phyloP scores from a whole-genome alignment of 2,888 invertebrate genomes.

The Platycheirus albimanus region DNA sequence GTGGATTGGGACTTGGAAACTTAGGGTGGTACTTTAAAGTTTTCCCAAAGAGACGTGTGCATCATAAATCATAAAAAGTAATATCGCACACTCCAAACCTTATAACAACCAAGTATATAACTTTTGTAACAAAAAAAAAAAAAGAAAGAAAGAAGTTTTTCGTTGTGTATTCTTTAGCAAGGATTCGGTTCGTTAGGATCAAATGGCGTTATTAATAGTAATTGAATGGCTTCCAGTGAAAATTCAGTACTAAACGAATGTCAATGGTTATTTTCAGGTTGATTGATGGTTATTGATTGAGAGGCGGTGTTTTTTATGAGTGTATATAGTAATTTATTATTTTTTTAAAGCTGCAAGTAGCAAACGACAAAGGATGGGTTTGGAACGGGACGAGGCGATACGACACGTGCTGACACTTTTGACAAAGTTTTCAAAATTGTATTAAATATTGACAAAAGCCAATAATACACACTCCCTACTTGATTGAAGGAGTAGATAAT shows the following conservation, averaged over 20 bases:
- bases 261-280: background rate
- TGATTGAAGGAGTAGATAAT: too few species aligned
- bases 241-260: constrained; percentile 39
- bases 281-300: constrained; percentile 30
- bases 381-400: too few species aligned
- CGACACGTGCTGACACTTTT: too few species aligned
- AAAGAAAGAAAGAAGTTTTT: constrained; percentile 6
- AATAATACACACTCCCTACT: too few species aligned
- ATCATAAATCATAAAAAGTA: constrained; percentile 47
- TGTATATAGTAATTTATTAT: background rate
- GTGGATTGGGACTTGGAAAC: too few species aligned
- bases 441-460: too few species aligned
- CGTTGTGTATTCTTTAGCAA: background rate
- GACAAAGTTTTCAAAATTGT: too few species aligned
- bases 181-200: constrained; percentile 33
- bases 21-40: constrained; percentile 36
- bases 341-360: background rate
- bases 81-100: constrained; percentile 19
- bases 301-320: background rate
- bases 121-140: background rate
- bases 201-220: constrained; percentile 43
- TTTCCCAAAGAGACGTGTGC: constrained; percentile 19
- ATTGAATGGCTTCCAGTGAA: constrained; percentile 37
- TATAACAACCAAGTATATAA: too few species aligned
- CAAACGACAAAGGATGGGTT: too few species aligned